Base-by-base conservation (phyloP, 2,113 vertebrate species). In the Formicarius rufipectus region DNA sequence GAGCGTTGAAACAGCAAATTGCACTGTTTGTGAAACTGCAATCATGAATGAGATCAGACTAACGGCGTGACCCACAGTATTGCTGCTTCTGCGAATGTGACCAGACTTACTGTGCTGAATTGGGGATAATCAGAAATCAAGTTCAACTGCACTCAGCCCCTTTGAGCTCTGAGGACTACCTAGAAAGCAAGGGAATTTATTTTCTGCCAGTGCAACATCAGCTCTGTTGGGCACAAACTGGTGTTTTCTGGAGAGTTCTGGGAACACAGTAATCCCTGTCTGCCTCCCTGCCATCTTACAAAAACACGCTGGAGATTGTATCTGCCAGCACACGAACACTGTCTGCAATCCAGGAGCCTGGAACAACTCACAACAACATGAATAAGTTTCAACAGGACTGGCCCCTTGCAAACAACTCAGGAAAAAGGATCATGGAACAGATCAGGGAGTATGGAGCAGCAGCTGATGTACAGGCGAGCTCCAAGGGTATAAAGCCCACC, bases 321-420 rank as follows among this genome's bases (percentile, higher is more conserved):
- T 21, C 52, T 50, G 35, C n/a, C 52, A 81, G 63, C 52, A 92
- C 52, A 25, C 2, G 3, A 71, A 30, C 9, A 9, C 24, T 24
- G 33, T 35, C 33, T 76, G 63, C 28, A 50, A 42, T 45, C 22
- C 81, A 77, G 64, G 4, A 72, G 75, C 22, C 28, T 60, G 33
- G 28, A 76, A 71, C 0, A 1, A 24, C 35, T 81, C 45, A n/a
- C 35, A 60, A 80, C 31, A 60, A 45, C 1, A 0, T 44, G 39
- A 53, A 8, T 21, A 37, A 59, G 20, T 50, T n/a, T 21, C 10
- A 2, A 35, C 20, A 60, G 25, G 49, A 45, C 5, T 9, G 2
- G 11, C 7, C 30, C 8, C 19, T 40, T 23, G 23, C 39, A 14
- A 55, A 10, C 40, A 72, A 49, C 37, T 40, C 6, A 2, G 15